Evolutionary conservation across 1,140 invertebrate species (phyloP), one percentile per base, ranked within the genome.

Genomic region (Saccostrea echinata): DNA sequence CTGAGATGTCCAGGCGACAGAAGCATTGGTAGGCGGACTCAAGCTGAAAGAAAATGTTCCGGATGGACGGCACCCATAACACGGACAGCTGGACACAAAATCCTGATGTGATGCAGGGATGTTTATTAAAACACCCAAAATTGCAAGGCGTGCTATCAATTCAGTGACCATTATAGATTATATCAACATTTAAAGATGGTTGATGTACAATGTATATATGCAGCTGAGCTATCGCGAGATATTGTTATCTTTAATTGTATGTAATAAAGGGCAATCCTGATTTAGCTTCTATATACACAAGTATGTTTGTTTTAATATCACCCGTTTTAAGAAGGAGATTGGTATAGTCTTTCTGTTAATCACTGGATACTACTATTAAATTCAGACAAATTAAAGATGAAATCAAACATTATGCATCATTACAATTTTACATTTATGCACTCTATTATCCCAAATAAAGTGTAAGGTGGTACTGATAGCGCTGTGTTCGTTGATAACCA

Each of bases 31-130:
- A 21, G 85, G 85, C 33, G 71, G 57, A 6, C 35, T 84, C 16
- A 89, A 18, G 12, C 64, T 57, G 64, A 84, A 86, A 8, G 88
- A 89, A 82, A 86, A 87, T 33, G 88, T 84, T 13, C 88, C 88
- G 2, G 83, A 80, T 27, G 88, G 88, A 43, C 84, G 82, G 24
- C 88, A 89, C 9, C 64, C 88, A 64, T 86, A 89, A 16, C 64
- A 61, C 24, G 88, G 88, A 53, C 88, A 89, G 33, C 87, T 84
- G 30, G 24, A 11, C 11, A 76, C 30, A 33, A 30, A 30, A 16
- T 27, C 68, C 68, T 76, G 68, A 33, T 4, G 11, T 1, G 68
- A 76, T 30, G 27, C 68, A 16, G 68, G 68, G 27, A 16, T 30
- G 68, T 33, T 12, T 6, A 30, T 33, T 18, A 76, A 33, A 16